These are phyloP conservation scores for Drosophila neonasuta DNA, from an alignment of 2,888 invertebrate species.

Conservation along the genomic window DNA sequence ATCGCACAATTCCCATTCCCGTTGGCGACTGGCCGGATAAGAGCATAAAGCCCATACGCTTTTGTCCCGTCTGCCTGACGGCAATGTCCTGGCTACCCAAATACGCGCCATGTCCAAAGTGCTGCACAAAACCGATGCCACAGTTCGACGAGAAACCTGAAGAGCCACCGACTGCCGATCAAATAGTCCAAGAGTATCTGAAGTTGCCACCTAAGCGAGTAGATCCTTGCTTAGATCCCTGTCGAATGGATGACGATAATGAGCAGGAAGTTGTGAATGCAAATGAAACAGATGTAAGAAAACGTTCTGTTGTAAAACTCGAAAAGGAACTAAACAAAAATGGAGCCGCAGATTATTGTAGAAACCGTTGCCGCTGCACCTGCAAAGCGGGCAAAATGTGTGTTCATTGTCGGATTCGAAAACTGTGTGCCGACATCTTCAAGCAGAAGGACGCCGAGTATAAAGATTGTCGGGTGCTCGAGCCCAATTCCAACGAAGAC, in stretches of 20 bases:
- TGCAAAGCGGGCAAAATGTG: constrained; percentile 69
- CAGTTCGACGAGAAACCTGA: constrained; percentile 39
- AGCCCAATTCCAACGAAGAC: constrained; percentile 44
- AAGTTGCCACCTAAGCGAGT: constrained; percentile 21
- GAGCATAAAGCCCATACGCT: constrained; percentile 63
- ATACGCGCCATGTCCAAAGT: constrained; percentile 80
- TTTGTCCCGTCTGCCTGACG: constrained; percentile 78
- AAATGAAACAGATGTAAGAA: background rate
- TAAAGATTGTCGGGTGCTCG: constrained; percentile 39
- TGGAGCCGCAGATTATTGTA: background rate
- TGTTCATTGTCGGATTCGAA: constrained; percentile 74
- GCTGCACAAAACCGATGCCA: constrained; percentile 72
- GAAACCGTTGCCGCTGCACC: constrained; percentile 52
- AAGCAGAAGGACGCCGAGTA: background rate
- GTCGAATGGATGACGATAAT: constrained; percentile 4
- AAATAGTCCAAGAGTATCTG: constrained; percentile 69
- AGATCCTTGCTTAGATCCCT: constrained; percentile 35
- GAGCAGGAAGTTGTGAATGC: background rate
- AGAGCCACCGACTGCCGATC: constrained; percentile 64
- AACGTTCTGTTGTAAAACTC: background rate
- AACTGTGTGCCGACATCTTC: constrained; percentile 67
- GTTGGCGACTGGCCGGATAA: constrained; percentile 22
- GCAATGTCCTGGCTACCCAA: constrained; percentile 81
- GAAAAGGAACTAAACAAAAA: background rate
- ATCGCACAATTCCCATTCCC: constrained; percentile 41